Conservation (phyloP, 2,888 invertebrate genomes). For the Trissolcus brochymenae region DNA sequence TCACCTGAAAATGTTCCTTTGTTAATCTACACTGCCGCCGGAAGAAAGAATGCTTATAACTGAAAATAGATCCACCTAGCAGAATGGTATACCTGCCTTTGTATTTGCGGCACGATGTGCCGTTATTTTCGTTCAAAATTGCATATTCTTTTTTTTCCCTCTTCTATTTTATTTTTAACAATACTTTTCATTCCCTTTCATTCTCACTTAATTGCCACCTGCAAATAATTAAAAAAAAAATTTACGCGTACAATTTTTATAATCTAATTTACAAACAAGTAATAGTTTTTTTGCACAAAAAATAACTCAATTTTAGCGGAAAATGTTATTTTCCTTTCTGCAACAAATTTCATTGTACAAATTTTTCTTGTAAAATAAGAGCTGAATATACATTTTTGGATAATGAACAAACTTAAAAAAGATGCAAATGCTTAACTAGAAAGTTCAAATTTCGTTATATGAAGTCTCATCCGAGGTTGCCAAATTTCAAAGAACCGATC, state of each 20-base stretch:
- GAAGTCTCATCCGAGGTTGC: slow-evolving; percentile 37
- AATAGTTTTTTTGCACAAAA: too few species aligned
- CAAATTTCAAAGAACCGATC: slow-evolving; percentile 41
- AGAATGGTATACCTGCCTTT: slow-evolving; percentile 52
- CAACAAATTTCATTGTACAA: too few species aligned
- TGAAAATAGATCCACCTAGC: slow-evolving; percentile 54
- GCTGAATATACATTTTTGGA: neutral
- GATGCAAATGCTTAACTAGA: slow-evolving; percentile 43
- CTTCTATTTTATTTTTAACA: slow-evolving; percentile 18
- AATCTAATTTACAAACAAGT: too few species aligned
- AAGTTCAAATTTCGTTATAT: slow-evolving; percentile 40
- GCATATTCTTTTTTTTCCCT: slow-evolving; percentile 30
- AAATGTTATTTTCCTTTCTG: too few species aligned
- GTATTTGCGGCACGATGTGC: slow-evolving; percentile 51
- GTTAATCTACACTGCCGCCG: slow-evolving; percentile 45
- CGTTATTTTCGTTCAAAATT: slow-evolving; percentile 46
- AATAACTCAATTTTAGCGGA: too few species aligned
- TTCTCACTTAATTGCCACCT: slow-evolving; percentile 17
- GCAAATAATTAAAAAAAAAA: neutral
- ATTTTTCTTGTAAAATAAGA: too few species aligned
- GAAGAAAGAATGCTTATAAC: slow-evolving; percentile 54
- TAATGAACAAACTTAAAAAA: slow-evolving; percentile 27
- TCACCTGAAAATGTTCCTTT: slow-evolving; percentile 53
- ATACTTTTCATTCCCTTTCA: slow-evolving; percentile 7
- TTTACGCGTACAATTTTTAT: too few species aligned